These are phyloP conservation scores for Rugalucina vietnamica DNA, from an alignment of 2,888 invertebrate species.

Conservation along the genomic window DNA sequence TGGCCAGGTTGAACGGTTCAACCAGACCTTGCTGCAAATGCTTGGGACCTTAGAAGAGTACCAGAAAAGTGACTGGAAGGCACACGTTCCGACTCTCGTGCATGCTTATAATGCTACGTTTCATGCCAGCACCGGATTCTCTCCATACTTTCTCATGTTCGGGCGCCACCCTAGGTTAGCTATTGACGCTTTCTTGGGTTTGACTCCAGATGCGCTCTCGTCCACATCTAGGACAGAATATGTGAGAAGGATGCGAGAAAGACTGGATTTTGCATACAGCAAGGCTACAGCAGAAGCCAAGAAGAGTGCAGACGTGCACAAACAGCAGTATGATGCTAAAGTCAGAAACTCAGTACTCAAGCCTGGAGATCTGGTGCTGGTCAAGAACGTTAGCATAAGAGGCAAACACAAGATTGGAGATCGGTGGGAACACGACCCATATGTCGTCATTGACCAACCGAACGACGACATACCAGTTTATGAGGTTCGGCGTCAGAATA, in stretches of 20 bases:
- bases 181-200: background rate
- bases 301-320: background rate
- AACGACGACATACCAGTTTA: background rate
- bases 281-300: background rate
- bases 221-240: background rate
- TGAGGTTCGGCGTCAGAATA: conserved; percentile 23
- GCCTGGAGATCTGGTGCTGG: background rate
- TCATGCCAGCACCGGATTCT: background rate
- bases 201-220: background rate
- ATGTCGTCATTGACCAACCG: conserved; percentile 24
- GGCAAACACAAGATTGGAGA: background rate
- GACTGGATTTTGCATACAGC: background rate
- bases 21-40: background rate
- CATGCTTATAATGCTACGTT: background rate
- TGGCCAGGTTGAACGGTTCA: background rate
- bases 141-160: background rate
- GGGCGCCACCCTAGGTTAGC: background rate
- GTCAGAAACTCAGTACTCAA: background rate
- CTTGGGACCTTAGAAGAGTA: background rate
- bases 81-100: background rate
- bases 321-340: background rate
- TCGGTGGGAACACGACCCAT: conserved; percentile 34
- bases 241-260: background rate
- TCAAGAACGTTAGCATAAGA: background rate
- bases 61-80: background rate